Conservation (phyloP, 2,888 invertebrate species). For the Zhengitettix transpicula region DNA sequence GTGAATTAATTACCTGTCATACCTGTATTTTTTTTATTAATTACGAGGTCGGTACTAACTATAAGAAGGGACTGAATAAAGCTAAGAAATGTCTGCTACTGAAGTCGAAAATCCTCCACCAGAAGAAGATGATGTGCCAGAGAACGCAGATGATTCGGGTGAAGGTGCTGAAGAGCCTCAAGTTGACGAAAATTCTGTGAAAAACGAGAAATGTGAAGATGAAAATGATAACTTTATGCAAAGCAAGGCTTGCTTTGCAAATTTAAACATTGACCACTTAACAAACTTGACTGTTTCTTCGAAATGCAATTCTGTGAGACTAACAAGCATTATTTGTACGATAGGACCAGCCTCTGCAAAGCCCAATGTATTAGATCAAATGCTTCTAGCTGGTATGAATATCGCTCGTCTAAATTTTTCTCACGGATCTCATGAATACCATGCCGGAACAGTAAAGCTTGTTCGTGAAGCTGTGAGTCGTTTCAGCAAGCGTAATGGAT, state of each 20-base stretch:
- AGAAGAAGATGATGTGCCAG: not conserved
- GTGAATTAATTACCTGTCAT: no score
- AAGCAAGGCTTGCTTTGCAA: not conserved
- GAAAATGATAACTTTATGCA: not conserved
- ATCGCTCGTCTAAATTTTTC: constrained; percentile 37
- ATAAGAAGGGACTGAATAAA: not conserved
- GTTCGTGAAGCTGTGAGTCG: constrained; percentile 30
- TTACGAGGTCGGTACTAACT: no score
- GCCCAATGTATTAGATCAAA: constrained; percentile 31
- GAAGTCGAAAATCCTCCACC: not conserved
- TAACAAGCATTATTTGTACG: not conserved
- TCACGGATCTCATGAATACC: constrained; percentile 40
- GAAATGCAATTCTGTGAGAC: not conserved
- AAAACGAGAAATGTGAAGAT: not conserved
- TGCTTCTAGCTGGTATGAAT: constrained; percentile 41
- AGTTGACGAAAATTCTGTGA: no score
- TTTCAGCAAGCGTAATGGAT: constrained; percentile 22
- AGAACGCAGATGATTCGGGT: not conserved
- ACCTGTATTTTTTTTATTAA: no score
- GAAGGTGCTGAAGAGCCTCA: not conserved
- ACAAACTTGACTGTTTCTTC: not conserved
- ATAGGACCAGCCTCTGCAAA: constrained; percentile 24
- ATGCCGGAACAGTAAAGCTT: constrained; percentile 33
- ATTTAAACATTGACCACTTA: not conserved
- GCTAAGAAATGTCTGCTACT: not conserved